A percentile compares a stretch with the other conserved stretches of the same genome.
These are phyloP conservation scores for Harlomillsia oculata DNA, from an alignment of 1,140 invertebrate species.

Conservation along the genomic window DNA sequence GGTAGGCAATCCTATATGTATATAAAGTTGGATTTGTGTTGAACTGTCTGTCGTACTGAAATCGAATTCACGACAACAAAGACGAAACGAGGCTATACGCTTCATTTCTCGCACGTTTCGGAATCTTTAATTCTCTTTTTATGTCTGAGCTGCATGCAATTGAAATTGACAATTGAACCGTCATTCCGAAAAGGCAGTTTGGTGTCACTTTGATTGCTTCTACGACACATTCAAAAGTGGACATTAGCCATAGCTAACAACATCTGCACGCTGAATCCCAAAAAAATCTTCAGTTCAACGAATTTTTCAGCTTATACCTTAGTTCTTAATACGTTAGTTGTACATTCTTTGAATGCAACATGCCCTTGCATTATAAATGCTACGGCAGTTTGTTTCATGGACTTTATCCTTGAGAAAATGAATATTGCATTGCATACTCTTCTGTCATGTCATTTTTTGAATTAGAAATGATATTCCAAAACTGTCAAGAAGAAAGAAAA, in stretches of 20 bases:
- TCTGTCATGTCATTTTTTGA: neutral
- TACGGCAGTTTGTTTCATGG: neutral
- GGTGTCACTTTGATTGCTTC: neutral
- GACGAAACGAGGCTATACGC: constrained; percentile 10
- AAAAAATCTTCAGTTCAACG: neutral
- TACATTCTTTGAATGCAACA: neutral
- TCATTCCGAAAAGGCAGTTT: too few species aligned
- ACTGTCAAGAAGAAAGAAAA: too few species aligned
- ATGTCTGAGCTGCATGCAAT: neutral
- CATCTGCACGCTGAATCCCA: neutral
- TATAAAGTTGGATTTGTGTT: neutral
- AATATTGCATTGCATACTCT: neutral
- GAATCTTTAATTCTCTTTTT: too few species aligned
- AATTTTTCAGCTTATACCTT: neutral
- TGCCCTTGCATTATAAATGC: neutral
- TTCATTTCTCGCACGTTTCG: constrained; percentile 10
- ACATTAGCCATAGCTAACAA: neutral
- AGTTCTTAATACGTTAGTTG: neutral
- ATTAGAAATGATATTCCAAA: neutral
- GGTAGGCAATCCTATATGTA: neutral
- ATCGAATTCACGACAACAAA: constrained; percentile 2
- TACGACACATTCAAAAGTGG: neutral
- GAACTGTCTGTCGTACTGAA: neutral
- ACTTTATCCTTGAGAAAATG: neutral
- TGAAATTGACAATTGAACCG: constrained; percentile 11